A percentile compares a stretch with the other conserved stretches of the same genome.
Conservation (phyloP, 2,113 vertebrate species). For the Candoia aspera region DNA sequence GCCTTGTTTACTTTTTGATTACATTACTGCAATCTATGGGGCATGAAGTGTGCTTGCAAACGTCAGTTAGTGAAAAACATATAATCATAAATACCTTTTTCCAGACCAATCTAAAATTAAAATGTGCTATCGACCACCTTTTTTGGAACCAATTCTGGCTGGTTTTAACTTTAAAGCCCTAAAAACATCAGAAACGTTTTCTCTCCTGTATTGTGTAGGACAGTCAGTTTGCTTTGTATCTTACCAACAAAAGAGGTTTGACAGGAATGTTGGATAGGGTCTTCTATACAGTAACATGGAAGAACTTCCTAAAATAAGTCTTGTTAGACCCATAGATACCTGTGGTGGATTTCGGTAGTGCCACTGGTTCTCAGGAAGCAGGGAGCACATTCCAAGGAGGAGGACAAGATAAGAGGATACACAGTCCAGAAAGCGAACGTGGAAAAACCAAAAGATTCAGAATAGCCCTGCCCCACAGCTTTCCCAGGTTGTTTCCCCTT, state of each 20-base stretch:
- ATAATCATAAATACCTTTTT: not conserved
- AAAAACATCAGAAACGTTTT: not conserved
- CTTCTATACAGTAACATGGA: too few relatives aligned
- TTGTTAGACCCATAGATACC: not conserved
- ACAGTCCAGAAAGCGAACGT: too few relatives aligned
- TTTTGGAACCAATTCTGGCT: not conserved
- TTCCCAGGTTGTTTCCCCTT: too few relatives aligned
- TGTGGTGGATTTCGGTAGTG: too few relatives aligned
- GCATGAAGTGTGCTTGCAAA: not conserved
- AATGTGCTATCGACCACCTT: not conserved
- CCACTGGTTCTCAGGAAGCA: too few relatives aligned
- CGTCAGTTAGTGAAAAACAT: not conserved
- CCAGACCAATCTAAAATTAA: not conserved
- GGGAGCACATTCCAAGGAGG: too few relatives aligned
- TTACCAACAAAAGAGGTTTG: not conserved
- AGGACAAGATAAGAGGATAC: too few relatives aligned
- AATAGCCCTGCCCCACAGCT: too few relatives aligned
- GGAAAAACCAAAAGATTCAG: too few relatives aligned
- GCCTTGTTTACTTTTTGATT: not conserved
- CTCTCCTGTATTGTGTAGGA: not conserved
- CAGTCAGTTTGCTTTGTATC: not conserved
- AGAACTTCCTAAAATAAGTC: not conserved
- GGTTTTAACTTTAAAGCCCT: not conserved
- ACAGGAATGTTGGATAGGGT: not conserved
- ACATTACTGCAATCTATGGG: not conserved